Evolutionary conservation across 2,113 vertebrate genomes (phyloP), one percentile per base, ranked within the genome.

Genomic region (Myotis lucifugus): DNA sequence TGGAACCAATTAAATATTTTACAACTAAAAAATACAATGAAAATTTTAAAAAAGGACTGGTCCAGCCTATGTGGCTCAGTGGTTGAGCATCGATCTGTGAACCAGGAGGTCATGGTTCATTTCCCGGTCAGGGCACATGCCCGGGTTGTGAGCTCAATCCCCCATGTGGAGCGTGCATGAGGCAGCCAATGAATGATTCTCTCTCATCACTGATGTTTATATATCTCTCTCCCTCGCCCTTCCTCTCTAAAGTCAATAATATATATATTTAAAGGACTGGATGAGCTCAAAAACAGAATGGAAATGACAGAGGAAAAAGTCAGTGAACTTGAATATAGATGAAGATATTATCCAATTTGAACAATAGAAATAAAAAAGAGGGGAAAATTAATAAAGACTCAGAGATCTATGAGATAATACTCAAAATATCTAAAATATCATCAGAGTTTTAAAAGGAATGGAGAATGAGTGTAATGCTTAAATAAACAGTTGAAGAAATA

Each of bases 401-500:
- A 34, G n/a, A 34, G n/a, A 64, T 67, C 70, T 17, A 23, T 37
- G n/a, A 88, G 54, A 93, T 34, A 72, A 61, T 34, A 48, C 19
- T 46, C 25, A 50, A 79, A 34, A 29, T 67, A 18, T 76, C 42
- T 89, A 81, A 86, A 64, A 69, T 1, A 23, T 32, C 72, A 90
- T 66, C 18, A 34, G 27, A 27, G 25, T 91, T 83, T 88, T 42
- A 78, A 37, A 81, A 83, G 32, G 54, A 84, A 48, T 69, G 19
- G 54, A 92, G 32, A 87, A 32, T 59, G 64, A 81, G 5, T 66
- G 13, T 67, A 23, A 8, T 14, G 2, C 25, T 85, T 48, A 92
- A 85, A 90, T 81, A 70, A 93, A 52, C 77, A 77, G 77, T 72
- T 88, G 67, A 94, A 94, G 21, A 92, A 93, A 79, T 84, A 84